These are phyloP conservation scores for Paedocypris micromegethes DNA, from an alignment of 2,797 vertebrate genomes.

Conservation along the genomic window DNA sequence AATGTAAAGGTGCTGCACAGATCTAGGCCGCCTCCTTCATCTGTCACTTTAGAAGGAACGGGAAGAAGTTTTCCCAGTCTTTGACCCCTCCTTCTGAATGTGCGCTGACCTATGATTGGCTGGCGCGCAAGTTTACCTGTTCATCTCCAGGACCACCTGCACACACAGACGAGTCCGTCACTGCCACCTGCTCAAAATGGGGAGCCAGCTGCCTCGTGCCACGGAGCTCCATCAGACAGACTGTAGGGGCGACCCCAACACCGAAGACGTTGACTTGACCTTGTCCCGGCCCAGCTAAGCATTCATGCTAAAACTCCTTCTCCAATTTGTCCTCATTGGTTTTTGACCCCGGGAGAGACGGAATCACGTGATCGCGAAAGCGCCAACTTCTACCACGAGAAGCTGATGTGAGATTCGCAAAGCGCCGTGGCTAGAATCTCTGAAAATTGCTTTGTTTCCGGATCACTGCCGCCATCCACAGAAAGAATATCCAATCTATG, in stretches of 20 bases:
- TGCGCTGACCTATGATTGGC: conserved; percentile 29
- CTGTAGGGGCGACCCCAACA: conserved; percentile 37
- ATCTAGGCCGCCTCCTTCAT: conserved; percentile 39
- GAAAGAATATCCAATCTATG: conserved; percentile 11
- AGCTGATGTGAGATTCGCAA: background rate
- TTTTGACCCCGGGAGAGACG: conserved; percentile 13
- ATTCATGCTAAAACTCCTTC: conserved; percentile 49
- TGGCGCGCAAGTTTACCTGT: conserved; percentile 35
- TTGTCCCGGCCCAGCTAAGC: conserved; percentile 49
- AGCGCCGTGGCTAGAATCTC: background rate
- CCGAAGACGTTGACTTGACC: conserved; percentile 11
- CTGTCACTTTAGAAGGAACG: conserved; percentile 25
- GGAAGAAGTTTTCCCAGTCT: conserved; percentile 24
- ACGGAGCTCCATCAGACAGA: conserved; percentile 20
- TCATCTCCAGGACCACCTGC: conserved; percentile 13
- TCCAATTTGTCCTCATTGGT: conserved; percentile 39
- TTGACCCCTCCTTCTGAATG: conserved; percentile 39
- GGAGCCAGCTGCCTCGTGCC: conserved; percentile 31
- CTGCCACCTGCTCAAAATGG: conserved; percentile 42
- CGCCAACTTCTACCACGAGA: background rate
- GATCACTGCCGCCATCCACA: conserved; percentile 2
- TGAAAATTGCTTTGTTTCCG: background rate
- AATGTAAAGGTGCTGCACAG: conserved; percentile 2
- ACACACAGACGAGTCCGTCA: conserved; percentile 31
- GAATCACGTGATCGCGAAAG: background rate